Base-by-base conservation (phyloP, 2,888 invertebrate genomes). In the Idaea dimidiata region DNA sequence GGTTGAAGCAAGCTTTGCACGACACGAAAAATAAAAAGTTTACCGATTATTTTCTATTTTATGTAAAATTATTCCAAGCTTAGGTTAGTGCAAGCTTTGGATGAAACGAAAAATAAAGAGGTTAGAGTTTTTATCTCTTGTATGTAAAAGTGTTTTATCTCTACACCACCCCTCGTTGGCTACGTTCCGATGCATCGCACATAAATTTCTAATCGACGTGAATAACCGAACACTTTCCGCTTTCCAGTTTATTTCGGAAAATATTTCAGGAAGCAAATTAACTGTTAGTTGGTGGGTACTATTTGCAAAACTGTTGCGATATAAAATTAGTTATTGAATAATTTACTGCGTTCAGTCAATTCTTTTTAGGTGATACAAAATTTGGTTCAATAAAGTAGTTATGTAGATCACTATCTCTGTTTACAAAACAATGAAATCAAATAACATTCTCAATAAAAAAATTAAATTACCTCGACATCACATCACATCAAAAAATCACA, bases 201-300 rank as follows among this genome's bases (percentile, higher is more conserved):
- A 17, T 56, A 56, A 56, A 56, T 56, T 56, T 56, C 14, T 56
- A 56, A 56, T 56, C 56, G 17, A 56, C 56, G 18, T 56, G 56
- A 56, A 18, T 17, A 17, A 17, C 56, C 17, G 56, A 18, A 17
- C 17, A 56, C 56, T 56, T 43, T 43, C 14, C 43, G 43, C 43
- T 43, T 43, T 43, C 14, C 17, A 10, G 18, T 56, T 16, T 54
- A 17, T 54, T 54, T n/a, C 16, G 3, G 54, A 17, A 54, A 54
- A 54, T 54, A 54, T 54, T 54, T 17, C 16, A 16, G 54, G 16
- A 54, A n/a, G 54, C 7, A 17, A 17, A 54, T 54, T 54, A 17
- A 16, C 54, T 4, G 7, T 24, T 24, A 24, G 24, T 24, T 3
- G 24, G 24, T 24, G 8, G 17, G 16, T 17, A 54, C 6, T 2